A percentile compares a stretch with the other conserved stretches of the same genome.
Conservation (phyloP, 2,888 invertebrate species). For the Papilio elwesi region DNA sequence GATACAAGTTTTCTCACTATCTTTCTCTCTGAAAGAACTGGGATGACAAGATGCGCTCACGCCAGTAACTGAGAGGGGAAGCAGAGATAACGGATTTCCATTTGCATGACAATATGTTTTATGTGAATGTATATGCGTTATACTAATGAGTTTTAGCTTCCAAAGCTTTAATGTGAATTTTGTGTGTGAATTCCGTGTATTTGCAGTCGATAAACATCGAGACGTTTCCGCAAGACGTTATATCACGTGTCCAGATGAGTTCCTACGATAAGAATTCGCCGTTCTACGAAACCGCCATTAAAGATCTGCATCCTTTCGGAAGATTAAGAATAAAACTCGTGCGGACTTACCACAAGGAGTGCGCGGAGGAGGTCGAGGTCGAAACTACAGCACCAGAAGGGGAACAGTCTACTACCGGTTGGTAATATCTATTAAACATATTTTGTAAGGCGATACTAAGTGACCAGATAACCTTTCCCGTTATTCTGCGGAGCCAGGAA, state of each 20-base stretch:
- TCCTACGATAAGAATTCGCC: slow-evolving; percentile 75
- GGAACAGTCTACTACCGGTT: slow-evolving; percentile 40
- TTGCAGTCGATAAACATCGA: slow-evolving; percentile 67
- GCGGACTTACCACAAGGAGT: slow-evolving; percentile 67
- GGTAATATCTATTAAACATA: not conserved
- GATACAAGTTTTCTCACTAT: too few relatives aligned
- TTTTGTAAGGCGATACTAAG: not conserved
- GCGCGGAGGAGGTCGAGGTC: slow-evolving; percentile 51
- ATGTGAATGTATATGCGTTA: not conserved
- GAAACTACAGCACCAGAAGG: slow-evolving; percentile 52
- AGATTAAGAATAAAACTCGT: slow-evolving; percentile 67
- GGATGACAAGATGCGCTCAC: too few relatives aligned
- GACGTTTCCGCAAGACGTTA: slow-evolving; percentile 71
- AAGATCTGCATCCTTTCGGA: slow-evolving; percentile 74
- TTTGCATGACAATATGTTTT: too few relatives aligned
- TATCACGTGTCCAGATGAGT: slow-evolving; percentile 70
- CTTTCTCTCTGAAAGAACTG: too few relatives aligned
- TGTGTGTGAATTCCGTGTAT: not conserved
- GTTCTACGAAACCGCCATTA: slow-evolving; percentile 72
- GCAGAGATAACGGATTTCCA: too few relatives aligned
- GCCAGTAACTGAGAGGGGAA: too few relatives aligned
- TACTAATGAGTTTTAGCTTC: not conserved
- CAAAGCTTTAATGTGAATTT: not conserved
- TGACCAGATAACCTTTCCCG: not conserved
- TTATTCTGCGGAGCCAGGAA: not conserved